Conservation (phyloP, 1,140 invertebrate species). For the Microplitis demolitor region DNA sequence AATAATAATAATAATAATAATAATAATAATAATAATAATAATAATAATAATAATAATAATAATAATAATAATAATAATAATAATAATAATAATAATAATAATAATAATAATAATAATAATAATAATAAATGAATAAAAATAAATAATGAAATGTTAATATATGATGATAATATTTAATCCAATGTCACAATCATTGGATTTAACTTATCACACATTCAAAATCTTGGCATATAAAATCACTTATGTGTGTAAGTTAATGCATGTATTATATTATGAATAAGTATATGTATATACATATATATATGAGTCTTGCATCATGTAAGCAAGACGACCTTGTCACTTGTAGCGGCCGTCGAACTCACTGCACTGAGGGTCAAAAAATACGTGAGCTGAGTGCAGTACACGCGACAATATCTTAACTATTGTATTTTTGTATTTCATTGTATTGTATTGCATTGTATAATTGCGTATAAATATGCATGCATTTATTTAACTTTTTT, state of each 20-base stretch:
- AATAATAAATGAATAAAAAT: not conserved
- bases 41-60: no score
- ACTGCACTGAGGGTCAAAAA: conserved; percentile 44
- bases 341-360: conserved; percentile 42
- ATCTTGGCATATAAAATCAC: conserved; percentile 4
- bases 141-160: not conserved
- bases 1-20: no score
- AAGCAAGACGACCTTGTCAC: conserved; percentile 36
- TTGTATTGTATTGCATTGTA: not conserved
- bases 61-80: no score
- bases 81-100: no score
- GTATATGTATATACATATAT: not conserved
- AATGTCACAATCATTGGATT: not conserved
- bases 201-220: not conserved
- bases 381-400: conserved; percentile 36
- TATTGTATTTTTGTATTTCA: not conserved
- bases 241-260: not conserved
- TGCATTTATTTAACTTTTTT: no score
- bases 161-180: not conserved
- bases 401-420: conserved; percentile 10
- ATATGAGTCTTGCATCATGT: conserved; percentile 35
- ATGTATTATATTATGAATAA: not conserved
- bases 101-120: not conserved
- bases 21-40: no score
- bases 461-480: not conserved